These are phyloP conservation scores for Melieria crassipennis DNA, from an alignment of 2,888 invertebrate genomes.

Conservation along the genomic window DNA sequence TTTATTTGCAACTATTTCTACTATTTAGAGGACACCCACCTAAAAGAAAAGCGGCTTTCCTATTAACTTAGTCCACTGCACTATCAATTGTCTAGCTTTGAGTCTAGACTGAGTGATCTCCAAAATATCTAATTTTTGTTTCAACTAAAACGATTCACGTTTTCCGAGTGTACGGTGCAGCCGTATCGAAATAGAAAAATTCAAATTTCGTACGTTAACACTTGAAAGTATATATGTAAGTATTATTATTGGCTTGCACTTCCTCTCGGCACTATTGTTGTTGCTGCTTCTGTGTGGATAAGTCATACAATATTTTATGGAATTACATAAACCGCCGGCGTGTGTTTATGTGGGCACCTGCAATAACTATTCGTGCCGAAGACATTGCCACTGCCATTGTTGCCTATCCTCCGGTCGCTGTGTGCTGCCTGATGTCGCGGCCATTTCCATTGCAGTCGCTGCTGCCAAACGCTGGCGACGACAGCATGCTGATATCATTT, in stretches of 20 bases:
- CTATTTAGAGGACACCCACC: too few relatives aligned
- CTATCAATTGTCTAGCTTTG: too few relatives aligned
- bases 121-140: too few relatives aligned
- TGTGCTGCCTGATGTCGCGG: background rate
- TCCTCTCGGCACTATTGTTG: background rate
- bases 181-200: too few relatives aligned
- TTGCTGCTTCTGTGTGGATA: background rate
- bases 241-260: background rate
- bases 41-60: too few relatives aligned
- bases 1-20: too few relatives aligned
- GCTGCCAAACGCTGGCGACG: constrained; percentile 18
- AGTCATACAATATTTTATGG: constrained; percentile 22
- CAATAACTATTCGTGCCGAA: constrained; percentile 9
- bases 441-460: constrained; percentile 17
- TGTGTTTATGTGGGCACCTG: background rate
- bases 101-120: too few relatives aligned
- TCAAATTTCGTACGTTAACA: too few relatives aligned
- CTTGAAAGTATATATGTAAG: too few relatives aligned
- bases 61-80: too few relatives aligned
- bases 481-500: constrained; percentile 40
- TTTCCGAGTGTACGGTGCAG: too few relatives aligned
- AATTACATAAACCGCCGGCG: constrained; percentile 20
- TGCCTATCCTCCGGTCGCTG: background rate
- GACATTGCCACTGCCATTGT: constrained; percentile 9
- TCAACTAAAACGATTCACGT: too few relatives aligned